Evolutionary conservation across 2,797 vertebrate species (phyloP), one percentile per base, ranked within the genome.

Genomic region (Acrossocheilus wenchowensis): DNA sequence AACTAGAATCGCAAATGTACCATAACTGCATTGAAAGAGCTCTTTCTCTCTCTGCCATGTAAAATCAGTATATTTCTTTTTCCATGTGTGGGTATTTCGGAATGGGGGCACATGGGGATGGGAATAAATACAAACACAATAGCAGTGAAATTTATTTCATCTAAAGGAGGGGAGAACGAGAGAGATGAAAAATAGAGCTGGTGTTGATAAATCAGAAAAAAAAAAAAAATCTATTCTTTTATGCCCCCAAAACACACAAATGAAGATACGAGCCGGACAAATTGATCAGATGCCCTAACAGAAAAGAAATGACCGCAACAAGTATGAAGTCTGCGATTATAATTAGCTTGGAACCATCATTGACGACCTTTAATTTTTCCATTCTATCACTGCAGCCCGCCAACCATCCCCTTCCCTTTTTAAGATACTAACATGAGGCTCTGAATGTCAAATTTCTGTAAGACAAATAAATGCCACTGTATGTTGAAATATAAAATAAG

Each of bases 1-100:
- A 98, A 97, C 97, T 96, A 97, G 94, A 97, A 96, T 95, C 95
- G 96, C 94, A 95, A 96, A 95, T 94, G 94, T 94, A 94, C 92
- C 93, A 92, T 94, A 95, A 95, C 94, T 93, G 91, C 91, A 92
- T 88, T 90, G 91, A 90, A 91, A 92, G 89, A 90, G 80, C 78
- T 75, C 64, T 88, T 85, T 86, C 83, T 85, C 82, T 78, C 88
- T 86, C 88, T 66, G 73, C 89, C 93, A 94, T 92, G 93, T 92
- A 92, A 93, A 94, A 93, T 91, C 91, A 78, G 89, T 78, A 91
- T 87, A 90, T 90, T 91, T 91, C 89, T 85, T 82, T 83, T 85
- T 88, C 78, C 68, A 64, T 79, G 86, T 64, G 84, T 66, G 84
- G 78, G 80, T 83, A 82, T 87, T 81, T 87, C 60, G 26, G 39